These are phyloP conservation scores for Thysanoteuthis rhombus DNA, from an alignment of 2,888 invertebrate species.

Conservation along the genomic window DNA sequence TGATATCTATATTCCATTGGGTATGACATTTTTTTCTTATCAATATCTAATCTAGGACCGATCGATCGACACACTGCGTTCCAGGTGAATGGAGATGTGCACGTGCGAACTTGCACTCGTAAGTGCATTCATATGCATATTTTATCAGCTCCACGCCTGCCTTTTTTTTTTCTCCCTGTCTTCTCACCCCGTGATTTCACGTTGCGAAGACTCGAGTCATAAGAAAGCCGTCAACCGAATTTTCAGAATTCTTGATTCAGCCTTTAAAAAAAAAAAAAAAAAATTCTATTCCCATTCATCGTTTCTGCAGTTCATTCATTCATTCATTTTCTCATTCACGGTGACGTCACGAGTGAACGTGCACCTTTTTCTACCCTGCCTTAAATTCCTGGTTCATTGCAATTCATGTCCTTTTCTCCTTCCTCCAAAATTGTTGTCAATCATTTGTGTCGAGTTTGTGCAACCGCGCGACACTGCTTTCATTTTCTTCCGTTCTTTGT, in stretches of 20 bases:
- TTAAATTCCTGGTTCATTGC: not conserved
- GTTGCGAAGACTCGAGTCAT: not conserved
- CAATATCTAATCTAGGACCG: not conserved
- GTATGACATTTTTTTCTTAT: not conserved
- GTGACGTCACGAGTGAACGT: not conserved
- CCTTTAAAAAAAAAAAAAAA: too few relatives aligned
- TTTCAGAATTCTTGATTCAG: not conserved
- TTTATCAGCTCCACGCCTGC: too few relatives aligned
- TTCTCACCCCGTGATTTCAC: too few relatives aligned
- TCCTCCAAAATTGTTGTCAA: not conserved
- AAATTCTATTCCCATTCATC: too few relatives aligned
- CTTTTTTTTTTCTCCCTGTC: too few relatives aligned
- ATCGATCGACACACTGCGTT: not conserved
- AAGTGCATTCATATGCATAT: too few relatives aligned
- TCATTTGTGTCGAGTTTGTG: not conserved
- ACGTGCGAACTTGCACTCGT: too few relatives aligned
- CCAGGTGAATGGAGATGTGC: too few relatives aligned
- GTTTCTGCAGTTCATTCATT: not conserved
- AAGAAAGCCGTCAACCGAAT: not conserved
- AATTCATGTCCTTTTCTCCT: not conserved
- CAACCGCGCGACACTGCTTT: not conserved
- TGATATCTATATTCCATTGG: not conserved
- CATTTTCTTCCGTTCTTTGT: not conserved
- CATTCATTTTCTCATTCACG: not conserved
- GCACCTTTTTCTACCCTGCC: not conserved